phyloP scores from a whole-genome alignment of 2,888 invertebrate genomes.

The Cantharis nigra region DNA sequence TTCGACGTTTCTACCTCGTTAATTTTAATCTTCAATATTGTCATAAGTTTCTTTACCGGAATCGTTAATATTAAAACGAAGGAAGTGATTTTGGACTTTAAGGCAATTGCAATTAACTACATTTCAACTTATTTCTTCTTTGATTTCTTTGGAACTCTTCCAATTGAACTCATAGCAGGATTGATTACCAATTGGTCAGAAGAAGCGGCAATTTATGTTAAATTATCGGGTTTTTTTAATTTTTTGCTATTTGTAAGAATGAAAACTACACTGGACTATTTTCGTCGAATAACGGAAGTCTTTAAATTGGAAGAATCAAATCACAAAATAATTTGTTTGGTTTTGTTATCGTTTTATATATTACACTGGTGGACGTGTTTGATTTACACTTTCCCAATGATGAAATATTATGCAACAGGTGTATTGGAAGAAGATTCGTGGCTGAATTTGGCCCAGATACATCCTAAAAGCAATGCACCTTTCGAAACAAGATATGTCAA shows the following conservation, averaged over 20 bases:
- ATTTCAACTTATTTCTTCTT: constrained; percentile 30
- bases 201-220: background rate
- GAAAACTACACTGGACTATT: constrained; percentile 12
- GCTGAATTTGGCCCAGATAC: constrained; percentile 16
- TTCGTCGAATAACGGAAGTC: constrained; percentile 11
- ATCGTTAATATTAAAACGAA: constrained; percentile 34
- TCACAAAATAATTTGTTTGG: constrained; percentile 14
- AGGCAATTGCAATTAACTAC: constrained; percentile 27
- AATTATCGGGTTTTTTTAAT: background rate
- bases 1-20: background rate
- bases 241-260: constrained; percentile 15
- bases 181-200: background rate
- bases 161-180: background rate
- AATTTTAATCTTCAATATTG: constrained; percentile 23
- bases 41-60: constrained; percentile 49
- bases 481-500: constrained; percentile 15
- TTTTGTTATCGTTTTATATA: constrained; percentile 19
- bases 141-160: constrained; percentile 29
- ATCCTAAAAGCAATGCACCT: constrained; percentile 11
- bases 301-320: background rate
- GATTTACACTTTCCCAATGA: constrained; percentile 27
- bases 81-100: constrained; percentile 30
- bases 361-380: constrained; percentile 37
- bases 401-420: constrained; percentile 9
- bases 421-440: constrained; percentile 19